Evolutionary conservation across 2,888 invertebrate genomes (phyloP).

Genomic region (Adelphocoris suturalis): DNA sequence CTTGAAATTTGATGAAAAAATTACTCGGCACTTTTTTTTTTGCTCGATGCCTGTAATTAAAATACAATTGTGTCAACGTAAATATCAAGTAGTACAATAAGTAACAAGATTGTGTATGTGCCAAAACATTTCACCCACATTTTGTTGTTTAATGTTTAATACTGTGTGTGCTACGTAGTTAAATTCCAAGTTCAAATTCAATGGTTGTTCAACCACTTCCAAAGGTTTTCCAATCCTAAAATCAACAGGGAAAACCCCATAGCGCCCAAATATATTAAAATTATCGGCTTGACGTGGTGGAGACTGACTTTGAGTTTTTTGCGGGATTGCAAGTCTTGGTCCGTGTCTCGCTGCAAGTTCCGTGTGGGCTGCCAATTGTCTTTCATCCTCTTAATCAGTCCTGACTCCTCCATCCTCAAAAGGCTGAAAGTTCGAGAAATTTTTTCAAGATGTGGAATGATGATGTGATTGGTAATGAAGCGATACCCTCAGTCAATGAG

Average conservation of each 20-base stretch:
- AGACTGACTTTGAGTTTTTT: not conserved
- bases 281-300: not conserved
- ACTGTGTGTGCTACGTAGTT: no score
- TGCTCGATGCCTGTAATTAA: no score
- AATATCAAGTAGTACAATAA: no score
- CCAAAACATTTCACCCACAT: no score
- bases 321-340: not conserved
- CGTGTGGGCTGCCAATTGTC: not conserved
- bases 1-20: no score
- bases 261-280: not conserved
- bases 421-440: constrained; percentile 8
- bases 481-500: no score
- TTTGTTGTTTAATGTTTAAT: no score
- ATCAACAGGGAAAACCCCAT: not conserved
- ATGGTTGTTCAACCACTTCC: not conserved
- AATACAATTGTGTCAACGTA: no score
- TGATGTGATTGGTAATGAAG: no score
- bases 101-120: no score
- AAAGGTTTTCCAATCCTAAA: not conserved
- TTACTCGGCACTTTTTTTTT: no score
- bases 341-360: not conserved
- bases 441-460: not conserved
- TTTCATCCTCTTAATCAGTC: not conserved
- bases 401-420: not conserved
- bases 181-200: no score